phyloP scores from a whole-genome alignment of 2,797 vertebrate genomes.

The Borostomias antarcticus region DNA sequence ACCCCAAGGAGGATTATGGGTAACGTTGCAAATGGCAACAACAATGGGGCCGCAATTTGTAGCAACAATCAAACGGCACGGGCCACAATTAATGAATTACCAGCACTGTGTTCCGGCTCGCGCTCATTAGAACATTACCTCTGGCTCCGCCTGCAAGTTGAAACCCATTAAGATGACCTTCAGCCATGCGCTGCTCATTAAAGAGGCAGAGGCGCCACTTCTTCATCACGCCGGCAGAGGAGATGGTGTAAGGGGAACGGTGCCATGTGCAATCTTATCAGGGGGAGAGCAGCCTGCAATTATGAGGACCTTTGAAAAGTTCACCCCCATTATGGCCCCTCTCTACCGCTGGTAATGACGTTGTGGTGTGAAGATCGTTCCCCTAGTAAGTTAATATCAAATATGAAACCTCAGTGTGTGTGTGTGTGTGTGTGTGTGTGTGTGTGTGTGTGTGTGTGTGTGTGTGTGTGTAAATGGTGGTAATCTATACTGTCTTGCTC shows the following conservation, averaged over 20 bases:
- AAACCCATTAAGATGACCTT: constrained; percentile 82
- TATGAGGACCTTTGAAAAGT: constrained; percentile 81
- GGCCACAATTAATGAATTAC: constrained; percentile 67
- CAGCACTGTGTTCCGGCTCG: constrained; percentile 55
- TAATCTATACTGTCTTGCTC: constrained; percentile 64
- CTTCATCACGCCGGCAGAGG: constrained; percentile 74
- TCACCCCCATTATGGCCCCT: constrained; percentile 80
- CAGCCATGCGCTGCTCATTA: constrained; percentile 73
- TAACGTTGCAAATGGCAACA: constrained; percentile 66
- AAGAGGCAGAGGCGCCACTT: constrained; percentile 72
- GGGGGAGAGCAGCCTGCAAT: constrained; percentile 69
- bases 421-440: constrained; percentile 58
- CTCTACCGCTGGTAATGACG: constrained; percentile 74
- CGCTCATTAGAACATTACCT: constrained; percentile 80
- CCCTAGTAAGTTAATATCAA: constrained; percentile 78
- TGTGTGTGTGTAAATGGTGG: constrained; percentile 54
- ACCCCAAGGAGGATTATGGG: constrained; percentile 50
- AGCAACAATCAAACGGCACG: constrained; percentile 61
- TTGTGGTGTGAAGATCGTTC: constrained; percentile 69
- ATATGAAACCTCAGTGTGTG: constrained; percentile 73
- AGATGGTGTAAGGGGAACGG: constrained; percentile 68
- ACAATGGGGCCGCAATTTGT: constrained; percentile 61
- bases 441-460: constrained; percentile 30
- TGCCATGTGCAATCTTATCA: constrained; percentile 76
- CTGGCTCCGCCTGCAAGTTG: constrained; percentile 71